Evolutionary conservation across 2,113 vertebrate genomes (phyloP).

Genomic region (Xiphophorus maculatus): DNA sequence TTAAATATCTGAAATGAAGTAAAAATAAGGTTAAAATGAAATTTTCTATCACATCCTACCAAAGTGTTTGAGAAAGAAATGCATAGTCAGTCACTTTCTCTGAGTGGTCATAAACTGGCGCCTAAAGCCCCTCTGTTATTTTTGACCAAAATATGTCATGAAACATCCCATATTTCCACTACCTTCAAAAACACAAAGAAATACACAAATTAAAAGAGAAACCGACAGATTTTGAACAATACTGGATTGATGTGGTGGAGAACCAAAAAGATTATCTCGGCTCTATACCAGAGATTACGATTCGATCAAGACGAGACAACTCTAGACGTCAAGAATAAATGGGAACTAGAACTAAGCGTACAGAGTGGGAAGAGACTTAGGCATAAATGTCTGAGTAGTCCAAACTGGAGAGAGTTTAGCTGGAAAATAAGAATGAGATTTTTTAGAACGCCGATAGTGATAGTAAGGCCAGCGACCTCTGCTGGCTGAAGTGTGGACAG

Average conservation of each 20-base stretch:
- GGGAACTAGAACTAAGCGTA: neutral
- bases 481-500: neutral
- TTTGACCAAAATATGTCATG: too few relatives aligned
- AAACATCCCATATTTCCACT: neutral
- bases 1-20: too few relatives aligned
- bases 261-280: neutral
- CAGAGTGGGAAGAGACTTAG: neutral
- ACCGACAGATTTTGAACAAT: neutral
- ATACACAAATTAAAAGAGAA: neutral
- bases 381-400: neutral
- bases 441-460: neutral
- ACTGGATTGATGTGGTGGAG: neutral
- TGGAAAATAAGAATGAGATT: neutral
- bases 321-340: neutral
- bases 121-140: too few relatives aligned
- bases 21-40: too few relatives aligned
- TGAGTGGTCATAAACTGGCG: too few relatives aligned
- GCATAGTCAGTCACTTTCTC: too few relatives aligned
- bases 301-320: neutral
- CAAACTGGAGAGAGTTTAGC: neutral
- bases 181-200: neutral
- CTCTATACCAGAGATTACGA: neutral
- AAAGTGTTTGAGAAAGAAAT: too few relatives aligned
- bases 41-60: too few relatives aligned
- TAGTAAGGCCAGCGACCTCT: neutral